Percentiles rank a stretch among this genome's conserved stretches.
phyloP scores from a whole-genome alignment of 1,140 invertebrate species.

The Ectropis grisescens region DNA sequence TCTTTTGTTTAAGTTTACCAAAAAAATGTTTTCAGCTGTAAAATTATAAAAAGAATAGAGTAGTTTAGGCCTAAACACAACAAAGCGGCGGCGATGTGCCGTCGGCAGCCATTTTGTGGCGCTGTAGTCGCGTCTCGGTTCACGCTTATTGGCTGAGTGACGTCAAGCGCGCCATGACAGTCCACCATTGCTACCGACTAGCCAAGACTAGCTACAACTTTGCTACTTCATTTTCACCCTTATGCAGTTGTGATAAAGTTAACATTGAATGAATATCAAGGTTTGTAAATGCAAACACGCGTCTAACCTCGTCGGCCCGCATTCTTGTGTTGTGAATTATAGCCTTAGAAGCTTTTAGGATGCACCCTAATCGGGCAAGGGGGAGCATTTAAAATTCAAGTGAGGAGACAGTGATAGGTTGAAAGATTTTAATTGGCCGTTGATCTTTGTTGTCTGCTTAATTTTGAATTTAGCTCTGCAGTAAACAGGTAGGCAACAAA shows the following conservation, averaged over 20 bases:
- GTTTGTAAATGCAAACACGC: slow-evolving; percentile 24
- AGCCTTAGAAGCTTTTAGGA: slow-evolving; percentile 57
- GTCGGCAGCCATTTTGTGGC: slow-evolving; percentile 64
- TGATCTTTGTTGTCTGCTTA: slow-evolving; percentile 26
- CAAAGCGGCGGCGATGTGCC: slow-evolving; percentile 49
- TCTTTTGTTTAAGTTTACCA: slow-evolving; percentile 3
- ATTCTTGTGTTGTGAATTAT: slow-evolving; percentile 57
- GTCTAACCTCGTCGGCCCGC: slow-evolving; percentile 50
- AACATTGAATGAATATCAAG: too few species aligned
- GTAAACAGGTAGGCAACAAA: too few species aligned
- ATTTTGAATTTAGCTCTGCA: slow-evolving; percentile 8
- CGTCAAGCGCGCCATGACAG: slow-evolving; percentile 59
- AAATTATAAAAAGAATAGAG: background rate
- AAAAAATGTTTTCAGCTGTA: background rate
- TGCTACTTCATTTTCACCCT: too few species aligned
- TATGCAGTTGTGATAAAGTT: too few species aligned
- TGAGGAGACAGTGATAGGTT: slow-evolving; percentile 29
- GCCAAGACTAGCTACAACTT: too few species aligned
- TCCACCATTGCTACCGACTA: slow-evolving; percentile 46
- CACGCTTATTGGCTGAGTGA: slow-evolving; percentile 61
- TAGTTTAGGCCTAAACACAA: slow-evolving; percentile 59
- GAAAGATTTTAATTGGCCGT: slow-evolving; percentile 48
- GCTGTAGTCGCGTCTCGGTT: slow-evolving; percentile 44
- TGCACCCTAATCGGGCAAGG: slow-evolving; percentile 53
- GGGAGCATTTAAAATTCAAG: slow-evolving; percentile 46